These are phyloP conservation scores for Anisognathus igniventris DNA, from an alignment of 2,797 vertebrate species.

Conservation along the genomic window DNA sequence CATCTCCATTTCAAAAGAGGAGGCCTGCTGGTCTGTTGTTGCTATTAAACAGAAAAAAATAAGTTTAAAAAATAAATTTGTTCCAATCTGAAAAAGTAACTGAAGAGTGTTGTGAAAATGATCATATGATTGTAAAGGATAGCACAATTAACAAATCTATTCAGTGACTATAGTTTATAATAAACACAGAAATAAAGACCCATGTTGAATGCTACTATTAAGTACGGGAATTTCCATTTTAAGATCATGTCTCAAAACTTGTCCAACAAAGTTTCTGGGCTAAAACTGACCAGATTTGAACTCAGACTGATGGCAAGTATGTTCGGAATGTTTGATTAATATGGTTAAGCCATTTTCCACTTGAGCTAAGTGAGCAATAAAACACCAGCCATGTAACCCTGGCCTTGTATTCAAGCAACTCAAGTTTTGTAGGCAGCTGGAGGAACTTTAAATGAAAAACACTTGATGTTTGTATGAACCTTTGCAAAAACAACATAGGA, in stretches of 20 bases:
- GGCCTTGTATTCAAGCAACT: background rate
- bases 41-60: constrained; percentile 69
- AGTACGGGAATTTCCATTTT: background rate
- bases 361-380: constrained; percentile 22
- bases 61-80: background rate
- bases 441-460: constrained; percentile 38
- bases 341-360: constrained; percentile 37
- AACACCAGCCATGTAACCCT: constrained; percentile 1
- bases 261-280: constrained; percentile 5
- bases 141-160: background rate
- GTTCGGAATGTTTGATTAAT: constrained; percentile 57
- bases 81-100: background rate
- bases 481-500: background rate
- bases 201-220: background rate
- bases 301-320: constrained; percentile 24
- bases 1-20: constrained; percentile 97
- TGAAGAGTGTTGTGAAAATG: background rate
- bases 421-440: background rate
- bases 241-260: background rate
- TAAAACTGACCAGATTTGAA: constrained; percentile 40
- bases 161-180: background rate
- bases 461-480: constrained; percentile 30
- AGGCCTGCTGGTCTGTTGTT: constrained; percentile 85
- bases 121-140: background rate
- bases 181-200: background rate